These are phyloP conservation scores for Leptothorax acervorum DNA, from an alignment of 2,888 invertebrate genomes.

Conservation along the genomic window DNA sequence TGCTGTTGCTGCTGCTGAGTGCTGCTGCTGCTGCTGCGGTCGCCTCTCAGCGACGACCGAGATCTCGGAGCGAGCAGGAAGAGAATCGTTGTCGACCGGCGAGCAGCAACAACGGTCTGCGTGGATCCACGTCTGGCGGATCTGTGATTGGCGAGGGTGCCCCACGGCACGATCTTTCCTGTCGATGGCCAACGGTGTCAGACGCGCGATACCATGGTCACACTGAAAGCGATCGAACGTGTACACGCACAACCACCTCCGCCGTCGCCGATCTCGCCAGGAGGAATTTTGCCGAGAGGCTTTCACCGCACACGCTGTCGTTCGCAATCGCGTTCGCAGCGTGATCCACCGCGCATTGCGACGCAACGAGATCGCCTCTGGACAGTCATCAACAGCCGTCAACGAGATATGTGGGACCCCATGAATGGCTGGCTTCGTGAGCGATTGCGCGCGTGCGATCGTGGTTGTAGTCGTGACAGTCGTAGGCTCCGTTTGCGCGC, in stretches of 20 bases:
- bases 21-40: no score
- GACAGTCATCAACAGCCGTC: not conserved
- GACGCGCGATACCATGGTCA: conserved; percentile 48
- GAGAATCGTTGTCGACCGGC: conserved; percentile 16
- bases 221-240: conserved; percentile 32
- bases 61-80: not conserved
- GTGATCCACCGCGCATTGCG: conserved; percentile 54
- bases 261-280: conserved; percentile 31
- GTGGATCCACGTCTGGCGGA: not conserved
- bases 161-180: not conserved
- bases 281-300: conserved; percentile 19
- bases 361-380: not conserved
- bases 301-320: conserved; percentile 53
- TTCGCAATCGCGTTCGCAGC: not conserved
- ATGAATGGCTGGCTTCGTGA: conserved; percentile 59
- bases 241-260: conserved; percentile 49
- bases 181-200: conserved; percentile 20
- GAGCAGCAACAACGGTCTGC: not conserved
- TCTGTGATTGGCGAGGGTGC: conserved; percentile 5
- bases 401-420: conserved; percentile 33
- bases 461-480: conserved; percentile 21
- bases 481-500: conserved; percentile 56
- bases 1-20: not conserved
- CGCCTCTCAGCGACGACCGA: not conserved
- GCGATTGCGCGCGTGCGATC: conserved; percentile 52